Evolutionary conservation across 2,888 invertebrate genomes (phyloP), one percentile per base, ranked within the genome.

Genomic region (Nasonovia ribisnigri): DNA sequence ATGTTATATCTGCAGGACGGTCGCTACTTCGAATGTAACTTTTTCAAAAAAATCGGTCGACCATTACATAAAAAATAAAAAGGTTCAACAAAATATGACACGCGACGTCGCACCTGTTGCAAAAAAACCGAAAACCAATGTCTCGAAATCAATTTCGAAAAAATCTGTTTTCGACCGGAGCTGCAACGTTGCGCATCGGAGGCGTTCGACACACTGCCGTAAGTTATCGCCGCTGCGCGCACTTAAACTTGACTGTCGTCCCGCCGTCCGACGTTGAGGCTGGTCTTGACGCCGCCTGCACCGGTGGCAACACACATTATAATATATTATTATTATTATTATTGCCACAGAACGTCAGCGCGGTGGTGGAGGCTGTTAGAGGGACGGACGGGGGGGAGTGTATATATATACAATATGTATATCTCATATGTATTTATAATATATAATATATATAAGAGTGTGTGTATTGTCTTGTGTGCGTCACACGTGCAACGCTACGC

Each of bases 221-320:
- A 26, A 5, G 77, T 3, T 51, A 77, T 26, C 48, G 26, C 36
- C 29, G 67, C 48, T 16, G 87, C 67, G 42, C 51, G 43, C 42
- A 48, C 29, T 88, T 87, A 46, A 60, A 92, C 92, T 87, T 60
- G 92, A 92, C 87, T 67, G 60, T 84, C 90, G 91, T 90, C 51
- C 57, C 57, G 48, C 5, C 36, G 60, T 48, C 67, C 92, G 86
- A 48, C 67, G 92, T 77, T 67, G 92, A 88, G 92, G 92, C n/a
- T 60, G 92, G 92, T 92, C 92, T 88, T 48, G 92, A 42, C 92
- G 87, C 42, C 60, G 57, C n/a, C 11, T n/a, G n/a, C n/a, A 16
- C 46, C n/a, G 87, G 77, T 90, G 90, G 90, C 77, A 77, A 77
- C 36, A 67, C 5, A n/a, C 67, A 77, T 77, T 36, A 67, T 67